Percentiles rank a stretch among this genome's conserved stretches.
Conservation (phyloP, 2,797 vertebrate genomes). For the Smutsia temminckii region DNA sequence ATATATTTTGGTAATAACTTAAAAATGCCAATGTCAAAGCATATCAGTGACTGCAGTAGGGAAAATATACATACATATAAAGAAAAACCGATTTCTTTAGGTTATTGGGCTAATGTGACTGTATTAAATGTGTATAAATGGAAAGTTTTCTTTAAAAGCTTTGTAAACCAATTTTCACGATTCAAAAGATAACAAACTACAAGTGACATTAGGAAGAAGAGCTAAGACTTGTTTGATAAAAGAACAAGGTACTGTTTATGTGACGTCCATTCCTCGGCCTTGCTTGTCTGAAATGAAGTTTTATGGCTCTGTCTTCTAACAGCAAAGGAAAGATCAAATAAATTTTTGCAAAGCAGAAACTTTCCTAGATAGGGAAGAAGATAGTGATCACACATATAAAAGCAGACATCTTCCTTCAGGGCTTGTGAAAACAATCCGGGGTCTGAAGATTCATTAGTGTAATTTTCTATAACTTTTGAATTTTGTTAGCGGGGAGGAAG, state of each 20-base stretch:
- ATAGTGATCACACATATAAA: background rate
- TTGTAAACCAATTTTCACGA: background rate
- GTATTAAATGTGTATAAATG: background rate
- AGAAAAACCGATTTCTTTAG: background rate
- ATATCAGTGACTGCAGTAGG: background rate
- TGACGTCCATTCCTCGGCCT: background rate
- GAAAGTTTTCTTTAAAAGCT: background rate
- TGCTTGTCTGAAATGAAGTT: background rate
- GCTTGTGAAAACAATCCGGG: background rate
- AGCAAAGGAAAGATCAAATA: constrained; percentile 8
- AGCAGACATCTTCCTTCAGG: background rate
- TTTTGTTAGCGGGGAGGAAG: background rate
- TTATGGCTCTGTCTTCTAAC: background rate
- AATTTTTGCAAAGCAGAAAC: constrained; percentile 34
- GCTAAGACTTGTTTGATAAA: background rate
- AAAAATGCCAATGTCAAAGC: background rate
- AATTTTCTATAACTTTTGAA: background rate
- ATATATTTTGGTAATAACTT: background rate
- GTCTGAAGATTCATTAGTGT: background rate
- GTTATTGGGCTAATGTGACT: background rate
- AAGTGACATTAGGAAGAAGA: background rate
- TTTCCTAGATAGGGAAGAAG: background rate
- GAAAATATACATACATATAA: background rate
- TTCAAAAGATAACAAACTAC: background rate
- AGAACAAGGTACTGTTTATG: rapidly evolving